Evolutionary conservation across 2,113 vertebrate species (phyloP), one percentile per base, ranked within the genome.

Genomic region (Semnornis frantzii): DNA sequence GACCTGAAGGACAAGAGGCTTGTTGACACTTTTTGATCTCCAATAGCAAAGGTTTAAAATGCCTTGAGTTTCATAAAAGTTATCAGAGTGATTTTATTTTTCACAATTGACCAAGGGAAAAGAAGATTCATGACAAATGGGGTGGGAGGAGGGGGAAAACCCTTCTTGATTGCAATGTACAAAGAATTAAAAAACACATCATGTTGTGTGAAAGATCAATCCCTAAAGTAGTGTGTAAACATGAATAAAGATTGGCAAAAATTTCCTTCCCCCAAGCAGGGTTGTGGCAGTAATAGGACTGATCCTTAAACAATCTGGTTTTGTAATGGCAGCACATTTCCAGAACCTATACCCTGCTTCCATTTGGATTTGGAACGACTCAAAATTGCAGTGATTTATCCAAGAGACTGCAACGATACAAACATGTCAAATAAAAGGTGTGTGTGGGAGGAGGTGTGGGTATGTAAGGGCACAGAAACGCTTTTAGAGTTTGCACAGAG

Each of bases 371-470:
- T 75, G 30, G 21, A 73, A 80, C 27, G 33, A 89, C 30, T 54
- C 24, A 11, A 39, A 89, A 74, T 7, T 24, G 30, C 12, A 0
- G 0, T 54, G 8, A 2, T 68, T 42, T 64, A 21, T 50, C 68
- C 17, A 68, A 59, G n/a, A 68, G 48, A 68, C 65, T 55, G 15
- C 21, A 14, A 64, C 50, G n/a, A 74, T 9, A 46, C 20, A 73
- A 54, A 69, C 19, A n/a, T 0, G 10, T 13, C 60, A 73, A 62
- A 44, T 46, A 68, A 80, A 58, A 81, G 15, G 9, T 17, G 18
- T 1, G 1, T 5, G 12, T 10, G 20, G 18, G 1, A 1, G 5
- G 15, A 9, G 27, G 48, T 7, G 9, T 24, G 23, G 5, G 9
- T 19, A 15, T 1, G 1, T 52, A 52, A 66, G 62, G 27, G 57